Evolutionary conservation across 2,888 invertebrate species (phyloP).

Genomic region (Amphipoea lucens): DNA sequence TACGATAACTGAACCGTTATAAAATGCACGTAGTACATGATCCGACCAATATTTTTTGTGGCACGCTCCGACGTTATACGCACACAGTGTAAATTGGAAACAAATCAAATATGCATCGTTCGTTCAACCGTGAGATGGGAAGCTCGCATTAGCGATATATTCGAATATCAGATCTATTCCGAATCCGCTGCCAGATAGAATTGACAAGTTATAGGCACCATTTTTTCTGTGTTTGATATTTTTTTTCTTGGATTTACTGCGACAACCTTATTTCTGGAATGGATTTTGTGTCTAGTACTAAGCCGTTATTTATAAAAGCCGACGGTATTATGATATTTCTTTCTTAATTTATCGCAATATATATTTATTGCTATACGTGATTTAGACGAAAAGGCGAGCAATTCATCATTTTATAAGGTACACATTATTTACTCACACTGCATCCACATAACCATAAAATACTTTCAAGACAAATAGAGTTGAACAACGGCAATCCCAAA

Average conservation of each 20-base stretch:
- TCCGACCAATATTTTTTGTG: constrained; percentile 79
- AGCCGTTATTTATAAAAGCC: constrained; percentile 49
- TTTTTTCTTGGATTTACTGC: constrained; percentile 65
- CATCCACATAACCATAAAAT: constrained; percentile 51
- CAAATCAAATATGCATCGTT: constrained; percentile 89
- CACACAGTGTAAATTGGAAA: constrained; percentile 86
- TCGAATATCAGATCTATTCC: constrained; percentile 78
- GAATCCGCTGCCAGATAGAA: constrained; percentile 75
- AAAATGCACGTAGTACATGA: constrained; percentile 70
- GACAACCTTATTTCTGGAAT: constrained; percentile 61
- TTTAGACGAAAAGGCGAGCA: constrained; percentile 25
- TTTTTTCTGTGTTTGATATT: constrained; percentile 74
- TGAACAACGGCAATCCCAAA: constrained; percentile 49
- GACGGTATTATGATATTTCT: constrained; percentile 32
- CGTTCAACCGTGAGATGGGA: constrained; percentile 87
- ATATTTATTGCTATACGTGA: constrained; percentile 32
- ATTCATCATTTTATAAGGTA: constrained; percentile 47
- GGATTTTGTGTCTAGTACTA: constrained; percentile 30
- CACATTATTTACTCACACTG: constrained; percentile 57
- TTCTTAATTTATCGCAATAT: constrained; percentile 15
- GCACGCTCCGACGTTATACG: constrained; percentile 71
- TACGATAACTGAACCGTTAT: constrained; percentile 36
- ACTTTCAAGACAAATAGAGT: constrained; percentile 58
- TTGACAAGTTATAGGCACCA: constrained; percentile 72
- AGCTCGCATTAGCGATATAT: constrained; percentile 83